Evolutionary conservation across 1,140 invertebrate genomes (phyloP), one percentile per base, ranked within the genome.

Genomic region (Nephila pilipes): DNA sequence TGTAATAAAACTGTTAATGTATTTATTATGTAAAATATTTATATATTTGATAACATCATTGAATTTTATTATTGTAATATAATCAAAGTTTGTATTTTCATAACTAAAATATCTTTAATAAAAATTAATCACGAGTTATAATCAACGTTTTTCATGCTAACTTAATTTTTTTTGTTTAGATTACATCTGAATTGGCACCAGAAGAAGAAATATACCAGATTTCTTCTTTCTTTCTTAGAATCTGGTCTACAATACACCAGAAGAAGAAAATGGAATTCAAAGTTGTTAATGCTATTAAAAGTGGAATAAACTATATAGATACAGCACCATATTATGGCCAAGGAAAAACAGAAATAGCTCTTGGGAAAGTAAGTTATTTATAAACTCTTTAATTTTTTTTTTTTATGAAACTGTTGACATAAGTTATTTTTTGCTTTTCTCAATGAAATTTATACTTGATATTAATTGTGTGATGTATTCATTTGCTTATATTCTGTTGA

Each of bases 301-400:
- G 95, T 57, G 98, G 98, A 2, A 96, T 99, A 29, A 99, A 99
- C 96, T 98, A 98, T 94, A 97, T 99, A 85, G 98, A 99, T 95
- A 99, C 98, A 0, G 97, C 97, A 2, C 98, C 98, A 0, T 99
- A 97, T 97, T 99, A 99, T 95, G 98, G 98, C 0, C 95, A 96
- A 75, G 96, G 96, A n/a, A 95, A 95, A 94, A 96, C 96, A 65
- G 98, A 99, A 96, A 96, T 96, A 94, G 95, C 97, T 46, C 95
- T 99, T 16, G 99, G 98, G 94, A 97, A 98, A 96, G 98, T 98
- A 96, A 94, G 94, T 29, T 46, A 46, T 46, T 10, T 10, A 46
- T 46, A 0, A 0, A 46, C 46, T 46, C 46, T 46, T 10, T 10
- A 46, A 46, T 46, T 46, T 46, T 10, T 46, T 46, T 46, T n/a